Conservation (phyloP, 2,797 vertebrate genomes). For the Meriones psammophilus region DNA sequence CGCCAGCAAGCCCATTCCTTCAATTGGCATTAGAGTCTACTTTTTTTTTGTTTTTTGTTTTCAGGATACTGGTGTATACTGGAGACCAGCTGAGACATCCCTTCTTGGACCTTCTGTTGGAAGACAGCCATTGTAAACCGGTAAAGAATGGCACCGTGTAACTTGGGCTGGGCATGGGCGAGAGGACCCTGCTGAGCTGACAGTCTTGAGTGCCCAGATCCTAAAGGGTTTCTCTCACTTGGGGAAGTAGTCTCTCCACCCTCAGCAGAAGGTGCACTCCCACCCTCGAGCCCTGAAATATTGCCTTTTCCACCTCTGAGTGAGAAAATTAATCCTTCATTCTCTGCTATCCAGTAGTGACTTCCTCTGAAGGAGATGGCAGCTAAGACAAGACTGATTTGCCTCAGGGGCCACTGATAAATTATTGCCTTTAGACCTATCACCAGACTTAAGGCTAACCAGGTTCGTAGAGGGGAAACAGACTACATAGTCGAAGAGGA, state of each 20-base stretch:
- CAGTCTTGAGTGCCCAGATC: not conserved
- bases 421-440: not conserved
- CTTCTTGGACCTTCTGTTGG: not conserved
- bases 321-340: not conserved
- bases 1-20: not conserved
- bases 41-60: not conserved
- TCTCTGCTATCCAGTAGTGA: not conserved
- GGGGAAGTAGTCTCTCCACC: not conserved
- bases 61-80: not conserved
- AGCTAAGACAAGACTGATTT: not conserved
- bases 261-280: not conserved
- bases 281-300: not conserved
- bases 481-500: not conserved
- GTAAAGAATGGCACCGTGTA: not conserved
- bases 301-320: not conserved
- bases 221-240: not conserved
- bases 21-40: not conserved
- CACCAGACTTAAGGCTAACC: not conserved
- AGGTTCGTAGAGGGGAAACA: not conserved
- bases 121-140: not conserved
- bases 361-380: not conserved
- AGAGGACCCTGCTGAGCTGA: not conserved
- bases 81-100: not conserved
- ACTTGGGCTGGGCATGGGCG: not conserved
- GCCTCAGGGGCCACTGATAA: not conserved